These are phyloP conservation scores for Menura novaehollandiae DNA, from an alignment of 2,113 vertebrate species.

Conservation along the genomic window DNA sequence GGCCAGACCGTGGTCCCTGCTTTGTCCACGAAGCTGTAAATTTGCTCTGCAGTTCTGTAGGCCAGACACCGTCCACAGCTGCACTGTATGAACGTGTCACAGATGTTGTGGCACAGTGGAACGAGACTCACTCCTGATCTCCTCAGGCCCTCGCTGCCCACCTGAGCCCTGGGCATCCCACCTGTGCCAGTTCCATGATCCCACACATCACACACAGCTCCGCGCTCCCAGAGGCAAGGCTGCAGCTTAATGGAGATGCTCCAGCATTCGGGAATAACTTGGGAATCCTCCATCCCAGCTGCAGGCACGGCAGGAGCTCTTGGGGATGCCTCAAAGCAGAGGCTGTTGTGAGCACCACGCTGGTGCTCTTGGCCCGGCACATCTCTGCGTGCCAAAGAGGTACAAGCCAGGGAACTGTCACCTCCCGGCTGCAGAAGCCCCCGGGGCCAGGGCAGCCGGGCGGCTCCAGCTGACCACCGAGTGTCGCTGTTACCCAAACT, in stretches of 20 bases:
- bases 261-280: accelerated
- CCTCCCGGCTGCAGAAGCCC: accelerated
- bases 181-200: accelerated
- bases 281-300: background rate
- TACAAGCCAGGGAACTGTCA: background rate
- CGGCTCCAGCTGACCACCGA: background rate
- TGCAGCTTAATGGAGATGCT: accelerated
- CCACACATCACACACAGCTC: accelerated
- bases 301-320: background rate
- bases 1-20: background rate
- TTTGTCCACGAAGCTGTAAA: background rate
- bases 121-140: background rate
- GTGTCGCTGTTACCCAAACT: constrained; percentile 56
- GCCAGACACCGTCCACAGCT: background rate
- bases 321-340: accelerated
- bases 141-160: background rate
- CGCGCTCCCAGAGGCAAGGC: accelerated
- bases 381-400: accelerated
- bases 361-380: background rate
- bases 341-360: background rate
- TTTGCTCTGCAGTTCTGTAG: background rate
- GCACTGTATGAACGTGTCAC: accelerated
- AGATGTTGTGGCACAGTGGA: background rate
- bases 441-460: background rate
- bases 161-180: background rate